Conservation (phyloP, 2,113 vertebrate genomes). For the Lycaon pictus region DNA sequence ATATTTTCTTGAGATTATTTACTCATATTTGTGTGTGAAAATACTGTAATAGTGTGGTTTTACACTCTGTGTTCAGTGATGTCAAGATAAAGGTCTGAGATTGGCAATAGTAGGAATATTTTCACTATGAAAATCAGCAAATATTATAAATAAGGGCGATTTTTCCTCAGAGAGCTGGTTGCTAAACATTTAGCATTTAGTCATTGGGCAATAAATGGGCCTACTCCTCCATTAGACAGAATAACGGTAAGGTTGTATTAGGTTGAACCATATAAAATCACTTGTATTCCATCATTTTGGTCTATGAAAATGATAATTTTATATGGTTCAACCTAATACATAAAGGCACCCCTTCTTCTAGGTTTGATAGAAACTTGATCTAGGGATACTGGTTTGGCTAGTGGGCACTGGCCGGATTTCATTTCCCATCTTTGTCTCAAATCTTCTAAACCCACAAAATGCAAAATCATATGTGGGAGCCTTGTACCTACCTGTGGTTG, state of each 20-base stretch:
- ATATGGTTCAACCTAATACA: background rate
- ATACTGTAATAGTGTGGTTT: background rate
- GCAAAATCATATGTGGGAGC: background rate
- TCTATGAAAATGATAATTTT: constrained; percentile 20
- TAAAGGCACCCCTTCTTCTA: background rate
- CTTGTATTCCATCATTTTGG: background rate
- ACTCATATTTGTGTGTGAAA: constrained; percentile 18
- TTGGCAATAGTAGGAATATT: background rate
- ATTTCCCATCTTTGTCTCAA: background rate
- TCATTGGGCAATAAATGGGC: background rate
- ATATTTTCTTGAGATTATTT: background rate
- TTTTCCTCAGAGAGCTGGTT: background rate
- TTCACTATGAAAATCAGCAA: constrained; percentile 27
- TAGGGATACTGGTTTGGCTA: background rate
- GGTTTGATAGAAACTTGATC: background rate
- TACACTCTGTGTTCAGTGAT: background rate
- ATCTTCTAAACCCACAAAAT: constrained; percentile 47
- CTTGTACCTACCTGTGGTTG: background rate
- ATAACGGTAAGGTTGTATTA: background rate
- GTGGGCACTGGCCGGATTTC: background rate
- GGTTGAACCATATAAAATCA: background rate
- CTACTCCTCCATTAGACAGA: background rate
- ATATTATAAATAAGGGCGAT: background rate
- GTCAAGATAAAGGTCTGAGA: constrained; percentile 31
- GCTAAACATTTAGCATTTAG: constrained; percentile 21